These are phyloP conservation scores for Rhinogobio ventralis DNA, from an alignment of 2,797 vertebrate genomes.

Conservation along the genomic window DNA sequence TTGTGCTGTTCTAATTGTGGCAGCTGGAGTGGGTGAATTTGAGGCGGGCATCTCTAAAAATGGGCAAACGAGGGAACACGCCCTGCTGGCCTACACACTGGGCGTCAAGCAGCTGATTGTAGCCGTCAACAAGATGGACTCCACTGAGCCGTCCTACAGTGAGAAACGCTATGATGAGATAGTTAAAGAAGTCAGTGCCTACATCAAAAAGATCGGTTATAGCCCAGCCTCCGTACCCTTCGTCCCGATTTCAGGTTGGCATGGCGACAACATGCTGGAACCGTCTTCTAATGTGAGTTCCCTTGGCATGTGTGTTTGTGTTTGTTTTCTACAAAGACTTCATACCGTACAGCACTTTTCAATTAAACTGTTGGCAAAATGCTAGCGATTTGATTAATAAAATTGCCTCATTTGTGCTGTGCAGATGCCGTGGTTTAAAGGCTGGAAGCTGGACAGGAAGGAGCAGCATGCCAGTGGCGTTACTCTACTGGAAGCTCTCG, in stretches of 20 bases:
- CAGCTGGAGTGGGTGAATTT: constrained; percentile 85
- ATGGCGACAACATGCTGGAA: constrained; percentile 90
- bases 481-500: constrained; percentile 84
- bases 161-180: constrained; percentile 87
- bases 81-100: constrained; percentile 86
- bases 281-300: constrained; percentile 81
- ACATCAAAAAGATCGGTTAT: constrained; percentile 89
- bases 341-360: neutral
- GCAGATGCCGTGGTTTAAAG: constrained; percentile 89
- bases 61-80: constrained; percentile 86
- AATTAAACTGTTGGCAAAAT: neutral
- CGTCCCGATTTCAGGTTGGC: constrained; percentile 86
- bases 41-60: constrained; percentile 88
- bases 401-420: neutral
- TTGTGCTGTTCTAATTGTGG: constrained; percentile 87
- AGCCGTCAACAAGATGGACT: constrained; percentile 73
- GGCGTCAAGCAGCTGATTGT: constrained; percentile 87
- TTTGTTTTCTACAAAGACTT: neutral
- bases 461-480: constrained; percentile 82
- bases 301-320: neutral
- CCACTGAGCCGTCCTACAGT: constrained; percentile 78
- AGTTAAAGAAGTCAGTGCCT: constrained; percentile 86
- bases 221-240: constrained; percentile 84
- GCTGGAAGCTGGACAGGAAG: constrained; percentile 85
- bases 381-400: neutral